Percentiles rank a stretch among this genome's conserved stretches.
Conservation (phyloP, 2,888 invertebrate genomes). For the Aricia artaxerxes region DNA sequence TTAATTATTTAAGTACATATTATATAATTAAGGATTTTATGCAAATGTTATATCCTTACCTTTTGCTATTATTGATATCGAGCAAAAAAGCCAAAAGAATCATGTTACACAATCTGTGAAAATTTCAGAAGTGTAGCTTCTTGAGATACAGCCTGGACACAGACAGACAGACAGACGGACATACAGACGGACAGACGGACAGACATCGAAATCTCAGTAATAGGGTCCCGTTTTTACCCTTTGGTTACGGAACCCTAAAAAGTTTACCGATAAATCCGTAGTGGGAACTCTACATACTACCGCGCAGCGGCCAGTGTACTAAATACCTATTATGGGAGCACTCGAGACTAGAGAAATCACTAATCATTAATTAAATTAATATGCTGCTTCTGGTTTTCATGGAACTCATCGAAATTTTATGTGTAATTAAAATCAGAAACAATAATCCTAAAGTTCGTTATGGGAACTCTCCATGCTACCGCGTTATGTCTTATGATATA, state of each 20-base stretch:
- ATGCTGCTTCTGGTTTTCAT: conserved; percentile 9
- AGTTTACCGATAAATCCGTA: background rate
- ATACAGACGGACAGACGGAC: no score
- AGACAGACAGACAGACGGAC: no score
- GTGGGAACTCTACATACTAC: conserved; percentile 4
- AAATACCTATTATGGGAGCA: background rate
- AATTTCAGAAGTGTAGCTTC: no score
- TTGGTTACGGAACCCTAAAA: no score
- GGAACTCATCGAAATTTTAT: conserved; percentile 32
- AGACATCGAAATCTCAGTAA: no score
- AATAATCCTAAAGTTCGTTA: conserved; percentile 48
- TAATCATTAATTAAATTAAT: background rate
- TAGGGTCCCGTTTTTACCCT: no score
- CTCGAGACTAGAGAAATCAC: background rate
- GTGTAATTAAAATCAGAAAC: conserved; percentile 49
- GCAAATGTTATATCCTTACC: no score
- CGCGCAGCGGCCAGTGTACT: background rate
- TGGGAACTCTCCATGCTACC: conserved; percentile 47
- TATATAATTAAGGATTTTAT: no score
- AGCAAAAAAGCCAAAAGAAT: background rate
- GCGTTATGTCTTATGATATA: conserved; percentile 40
- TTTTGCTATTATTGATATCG: no score
- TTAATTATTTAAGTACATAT: no score
- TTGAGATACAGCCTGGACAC: no score
- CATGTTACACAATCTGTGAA: no score